Base-by-base conservation (phyloP, 2,888 invertebrate genomes). In the Thelaira solivaga region DNA sequence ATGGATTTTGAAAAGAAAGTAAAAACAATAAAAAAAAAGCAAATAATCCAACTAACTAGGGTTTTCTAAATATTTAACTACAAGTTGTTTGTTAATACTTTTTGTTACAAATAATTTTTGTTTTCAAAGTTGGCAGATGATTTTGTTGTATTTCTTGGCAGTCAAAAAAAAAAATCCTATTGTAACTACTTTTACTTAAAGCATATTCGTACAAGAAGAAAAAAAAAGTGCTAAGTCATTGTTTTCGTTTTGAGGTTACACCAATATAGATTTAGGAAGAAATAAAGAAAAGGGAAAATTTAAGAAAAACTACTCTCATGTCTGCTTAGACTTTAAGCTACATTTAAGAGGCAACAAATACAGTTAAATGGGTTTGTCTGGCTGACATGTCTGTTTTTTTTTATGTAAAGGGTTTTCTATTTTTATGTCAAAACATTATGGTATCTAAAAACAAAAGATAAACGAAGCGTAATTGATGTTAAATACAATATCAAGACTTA, bases 211-310 rank as follows among this genome's bases (percentile, higher is more conserved):
- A n/a, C n/a, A n/a, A n/a, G n/a, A n/a, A n/a, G n/a, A n/a, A n/a
- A n/a, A n/a, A n/a, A 20, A 68, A 68, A 68, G 55, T 74, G 67
- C 67, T 53, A 67, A 68, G 41, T 75, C 74, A 75, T 53, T 61
- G 61, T 55, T 61, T 53, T 59, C 55, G 13, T 45, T 62, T 18
- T 55, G 16, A 43, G 29, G 18, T 73, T 65, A 31, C 22, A 39
- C 49, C 20, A 51, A 36, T 29, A 29, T 20, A 67, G 34, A 34
- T 24, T 53, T 8, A 16, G 11, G 2, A 13, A 51, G n/a, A n/a
- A n/a, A n/a, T n/a, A n/a, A n/a, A 16, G 24, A 55, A 62, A 64
- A 57, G 29, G 59, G 24, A 59, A 65, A 73, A 43, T 20, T 31
- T 13, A 31, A 20, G 31, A 34, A 34, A 47, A 47, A 41, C 29